Percentiles rank a stretch among this genome's conserved stretches.
phyloP scores from a whole-genome alignment of 2,888 invertebrate species.

The Scelioninae gen. 2 region DNA sequence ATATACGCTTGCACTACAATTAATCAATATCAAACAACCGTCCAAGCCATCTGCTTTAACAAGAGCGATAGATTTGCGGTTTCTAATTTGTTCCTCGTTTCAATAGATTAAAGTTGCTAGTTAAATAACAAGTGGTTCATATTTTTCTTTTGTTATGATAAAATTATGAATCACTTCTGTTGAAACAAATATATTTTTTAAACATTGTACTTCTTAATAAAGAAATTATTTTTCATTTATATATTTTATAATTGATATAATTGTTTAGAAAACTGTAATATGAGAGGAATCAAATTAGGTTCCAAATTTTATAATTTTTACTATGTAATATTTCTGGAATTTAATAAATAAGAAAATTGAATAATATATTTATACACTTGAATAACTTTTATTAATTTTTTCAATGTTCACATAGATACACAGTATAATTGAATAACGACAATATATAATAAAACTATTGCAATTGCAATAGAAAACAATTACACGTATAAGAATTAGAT shows the following conservation, averaged over 20 bases:
- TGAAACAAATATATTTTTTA: too few relatives aligned
- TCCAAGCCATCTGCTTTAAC: conserved; percentile 40
- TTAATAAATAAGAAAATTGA: too few relatives aligned
- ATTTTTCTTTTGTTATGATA: neutral
- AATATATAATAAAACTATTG: conserved; percentile 52
- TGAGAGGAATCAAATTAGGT: too few relatives aligned
- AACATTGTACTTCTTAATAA: too few relatives aligned
- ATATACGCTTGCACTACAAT: conserved; percentile 6
- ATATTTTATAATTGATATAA: too few relatives aligned
- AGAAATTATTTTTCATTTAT: too few relatives aligned
- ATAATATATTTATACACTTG: conserved; percentile 27
- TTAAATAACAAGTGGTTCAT: conserved; percentile 10
- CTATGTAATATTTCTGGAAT: too few relatives aligned
- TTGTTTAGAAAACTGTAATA: too few relatives aligned
- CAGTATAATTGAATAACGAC: conserved; percentile 51
- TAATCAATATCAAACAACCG: conserved; percentile 23
- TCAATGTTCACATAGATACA: conserved; percentile 57
- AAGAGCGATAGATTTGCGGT: conserved; percentile 26
- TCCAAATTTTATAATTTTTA: too few relatives aligned
- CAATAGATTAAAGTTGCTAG: conserved; percentile 39
- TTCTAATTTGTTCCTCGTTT: conserved; percentile 26
- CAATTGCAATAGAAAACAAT: conserved; percentile 55
- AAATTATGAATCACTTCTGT: neutral
- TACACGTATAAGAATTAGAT: conserved; percentile 53
- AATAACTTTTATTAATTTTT: conserved; percentile 55